Base-by-base conservation (phyloP, 2,888 invertebrate genomes). In the Cenopis cana region DNA sequence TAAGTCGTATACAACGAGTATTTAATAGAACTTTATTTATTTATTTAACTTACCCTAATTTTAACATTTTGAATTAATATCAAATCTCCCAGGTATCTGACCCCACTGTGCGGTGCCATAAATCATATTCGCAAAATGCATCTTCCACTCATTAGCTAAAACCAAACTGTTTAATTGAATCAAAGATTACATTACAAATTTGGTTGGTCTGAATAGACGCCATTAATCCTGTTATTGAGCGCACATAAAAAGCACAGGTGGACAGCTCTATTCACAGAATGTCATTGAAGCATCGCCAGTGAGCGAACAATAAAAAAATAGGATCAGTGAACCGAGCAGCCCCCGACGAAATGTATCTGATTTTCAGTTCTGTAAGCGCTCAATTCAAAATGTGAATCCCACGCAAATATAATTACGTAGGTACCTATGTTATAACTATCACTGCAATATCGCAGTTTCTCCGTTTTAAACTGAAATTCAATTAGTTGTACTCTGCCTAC, bases 251-350 rank as follows among this genome's bases (percentile, higher is more conserved):
- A 29, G 62, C 76, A 73, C 74, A 75, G 71, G 64, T 68, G 69
- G 68, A 67, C 74, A 69, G 68, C 67, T 74, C 74, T 73, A 74
- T 69, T 73, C 75, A 75, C 77, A 77, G 76, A 77, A 76, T 76
- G 71, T 75, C 75, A 81, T 81, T 81, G 76, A 81, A 72, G 67
- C 61, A 65, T 41, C 65, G 60, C 78, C 79, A 80, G 73, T 74
- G 67, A 62, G 57, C 70, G 73, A 77, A 72, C 75, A 76, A 77
- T 74, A 74, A 71, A 69, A 76, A 75, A 78, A 76, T 65, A 59
- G 74, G 69, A 74, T 71, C 74, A 72, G 69, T 74, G 65, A 74
- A 73, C 76, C 73, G 72, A 75, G 74, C 72, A 72, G 68, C 73
- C 62, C 62, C 24, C 20, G 52, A 18, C 24, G 46, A 50, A 36